Percentiles rank a stretch among this genome's conserved stretches.
These are phyloP conservation scores for Arothron firmamentum DNA, from an alignment of 2,113 vertebrate genomes.

Conservation along the genomic window DNA sequence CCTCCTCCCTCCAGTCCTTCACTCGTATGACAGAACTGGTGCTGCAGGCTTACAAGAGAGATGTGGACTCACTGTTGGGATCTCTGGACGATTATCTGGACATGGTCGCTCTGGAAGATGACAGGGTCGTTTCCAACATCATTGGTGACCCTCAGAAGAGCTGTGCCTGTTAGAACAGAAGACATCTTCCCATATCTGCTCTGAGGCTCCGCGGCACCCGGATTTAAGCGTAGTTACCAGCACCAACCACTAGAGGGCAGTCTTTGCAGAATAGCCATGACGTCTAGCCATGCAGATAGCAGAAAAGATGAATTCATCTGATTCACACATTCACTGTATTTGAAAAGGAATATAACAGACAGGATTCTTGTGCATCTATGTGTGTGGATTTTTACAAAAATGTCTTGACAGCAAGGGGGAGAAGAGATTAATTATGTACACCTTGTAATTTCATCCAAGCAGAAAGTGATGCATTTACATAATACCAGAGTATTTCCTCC, in stretches of 20 bases:
- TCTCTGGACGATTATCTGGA: conserved; percentile 75
- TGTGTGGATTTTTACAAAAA: neutral
- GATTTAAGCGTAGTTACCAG: conserved; percentile 13
- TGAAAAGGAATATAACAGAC: neutral
- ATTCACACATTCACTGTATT: neutral
- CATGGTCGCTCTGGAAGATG: conserved; percentile 77
- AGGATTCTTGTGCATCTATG: neutral
- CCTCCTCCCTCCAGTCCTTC: conserved; percentile 78
- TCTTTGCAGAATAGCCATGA: neutral
- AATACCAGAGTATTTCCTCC: conserved; percentile 8
- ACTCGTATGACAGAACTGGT: conserved; percentile 87
- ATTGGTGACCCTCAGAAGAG: conserved; percentile 67
- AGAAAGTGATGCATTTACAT: conserved; percentile 29
- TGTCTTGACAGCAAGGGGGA: neutral
- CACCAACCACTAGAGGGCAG: conserved; percentile 39
- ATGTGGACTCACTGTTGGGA: conserved; percentile 78
- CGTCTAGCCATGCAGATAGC: neutral
- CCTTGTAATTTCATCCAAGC: conserved; percentile 31
- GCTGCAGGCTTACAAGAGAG: conserved; percentile 86
- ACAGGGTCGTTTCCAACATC: conserved; percentile 64
- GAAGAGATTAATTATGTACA: conserved; percentile 55
- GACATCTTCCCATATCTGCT: neutral
- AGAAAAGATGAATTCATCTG: too few species aligned
- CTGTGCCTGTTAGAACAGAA: conserved; percentile 83
- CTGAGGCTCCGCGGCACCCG: neutral